Evolutionary conservation across 2,888 invertebrate species (phyloP).

Genomic region (Nowickia ferox): DNA sequence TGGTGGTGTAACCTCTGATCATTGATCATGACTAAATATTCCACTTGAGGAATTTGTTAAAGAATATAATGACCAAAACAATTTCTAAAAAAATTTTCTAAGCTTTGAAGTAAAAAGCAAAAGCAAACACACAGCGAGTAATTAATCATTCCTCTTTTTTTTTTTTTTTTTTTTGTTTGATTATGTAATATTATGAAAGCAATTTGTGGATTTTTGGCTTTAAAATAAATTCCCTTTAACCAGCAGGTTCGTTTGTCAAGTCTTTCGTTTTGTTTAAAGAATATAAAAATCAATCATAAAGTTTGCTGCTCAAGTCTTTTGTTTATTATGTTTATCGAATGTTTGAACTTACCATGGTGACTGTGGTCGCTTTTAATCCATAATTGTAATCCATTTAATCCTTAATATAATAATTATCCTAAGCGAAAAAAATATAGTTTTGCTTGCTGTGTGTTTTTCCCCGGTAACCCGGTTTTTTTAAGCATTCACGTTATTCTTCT

Average conservation of each 20-base stretch:
- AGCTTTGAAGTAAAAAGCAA: not conserved
- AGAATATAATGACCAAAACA: not conserved
- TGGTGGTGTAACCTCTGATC: conserved; percentile 28
- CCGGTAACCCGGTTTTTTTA: conserved; percentile 20
- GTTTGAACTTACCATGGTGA: conserved; percentile 61
- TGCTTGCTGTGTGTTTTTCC: conserved; percentile 3
- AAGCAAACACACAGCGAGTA: not conserved
- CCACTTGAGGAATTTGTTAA: conserved; percentile 1
- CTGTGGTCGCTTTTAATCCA: conserved; percentile 48
- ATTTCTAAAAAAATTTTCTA: not conserved
- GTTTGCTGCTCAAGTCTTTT: conserved; percentile 56
- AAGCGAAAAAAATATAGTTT: not conserved
- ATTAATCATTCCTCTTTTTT: conserved; percentile 35
- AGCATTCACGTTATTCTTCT: not conserved
- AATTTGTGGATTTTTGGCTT: not conserved
- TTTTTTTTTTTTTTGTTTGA: not conserved
- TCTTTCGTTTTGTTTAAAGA: conserved; percentile 13
- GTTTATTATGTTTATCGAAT: not conserved
- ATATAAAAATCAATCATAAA: not conserved
- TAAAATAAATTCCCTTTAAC: not conserved
- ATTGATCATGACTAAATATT: conserved; percentile 34
- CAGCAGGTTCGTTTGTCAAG: conserved; percentile 35
- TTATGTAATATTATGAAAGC: conserved; percentile 27
- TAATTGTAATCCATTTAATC: conserved; percentile 66
- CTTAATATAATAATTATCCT: conserved; percentile 22